Conservation (phyloP, 2,113 vertebrate genomes). For the Connochaetes taurinus region DNA sequence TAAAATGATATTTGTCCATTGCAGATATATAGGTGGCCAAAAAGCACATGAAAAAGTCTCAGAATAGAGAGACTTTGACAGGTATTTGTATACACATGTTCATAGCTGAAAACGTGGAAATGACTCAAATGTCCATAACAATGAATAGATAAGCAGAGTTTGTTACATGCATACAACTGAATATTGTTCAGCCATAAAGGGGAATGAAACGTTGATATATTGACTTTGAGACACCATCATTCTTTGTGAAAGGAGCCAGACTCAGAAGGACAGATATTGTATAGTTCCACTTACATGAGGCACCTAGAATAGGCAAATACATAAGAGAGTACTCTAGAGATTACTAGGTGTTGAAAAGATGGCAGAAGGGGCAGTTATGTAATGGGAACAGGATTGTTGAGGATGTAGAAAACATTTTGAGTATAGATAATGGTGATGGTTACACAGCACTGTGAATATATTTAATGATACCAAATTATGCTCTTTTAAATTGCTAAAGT, state of each 20-base stretch:
- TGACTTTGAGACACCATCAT: neutral
- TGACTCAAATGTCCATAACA: neutral
- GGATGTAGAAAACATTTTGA: neutral
- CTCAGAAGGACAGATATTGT: neutral
- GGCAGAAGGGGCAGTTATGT: neutral
- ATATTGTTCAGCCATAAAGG: neutral
- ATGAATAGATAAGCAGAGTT: neutral
- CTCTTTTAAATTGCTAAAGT: neutral
- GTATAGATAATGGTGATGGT: neutral
- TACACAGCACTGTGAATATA: neutral
- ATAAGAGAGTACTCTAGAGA: neutral
- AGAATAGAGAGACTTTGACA: neutral
- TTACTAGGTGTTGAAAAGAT: neutral
- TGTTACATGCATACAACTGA: neutral
- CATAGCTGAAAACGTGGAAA: neutral
- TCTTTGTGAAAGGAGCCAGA: neutral
- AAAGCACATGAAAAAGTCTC: neutral
- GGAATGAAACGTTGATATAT: neutral
- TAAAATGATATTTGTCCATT: neutral
- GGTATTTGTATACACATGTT: neutral
- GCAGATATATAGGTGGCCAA: neutral
- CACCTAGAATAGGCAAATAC: neutral
- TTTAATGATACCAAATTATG: neutral
- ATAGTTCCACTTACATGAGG: neutral
- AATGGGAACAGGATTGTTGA: neutral